Conservation (phyloP, 2,113 vertebrate species). For the Apteryx mantelli region DNA sequence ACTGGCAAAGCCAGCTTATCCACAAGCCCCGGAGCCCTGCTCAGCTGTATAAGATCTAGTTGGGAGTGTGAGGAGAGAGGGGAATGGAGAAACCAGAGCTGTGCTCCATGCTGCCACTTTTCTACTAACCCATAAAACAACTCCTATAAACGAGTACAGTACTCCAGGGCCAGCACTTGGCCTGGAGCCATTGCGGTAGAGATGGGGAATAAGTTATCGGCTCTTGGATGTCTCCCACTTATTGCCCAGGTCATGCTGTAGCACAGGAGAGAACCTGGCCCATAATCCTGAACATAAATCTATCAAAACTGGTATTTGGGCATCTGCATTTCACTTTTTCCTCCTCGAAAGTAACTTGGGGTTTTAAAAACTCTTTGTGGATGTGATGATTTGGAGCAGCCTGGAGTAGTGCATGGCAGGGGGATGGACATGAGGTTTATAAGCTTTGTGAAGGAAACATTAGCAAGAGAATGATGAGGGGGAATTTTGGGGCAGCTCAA, state of each 20-base stretch:
- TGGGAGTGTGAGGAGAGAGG: not conserved
- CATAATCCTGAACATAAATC: not conserved
- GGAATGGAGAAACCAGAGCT: not conserved
- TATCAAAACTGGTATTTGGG: not conserved
- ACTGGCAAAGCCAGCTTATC: not conserved
- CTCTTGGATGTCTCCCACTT: not conserved
- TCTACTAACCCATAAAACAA: not conserved
- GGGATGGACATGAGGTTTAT: not conserved
- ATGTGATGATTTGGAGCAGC: not conserved
- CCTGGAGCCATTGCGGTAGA: not conserved
- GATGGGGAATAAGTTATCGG: not conserved
- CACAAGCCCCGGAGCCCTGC: fast-evolving
- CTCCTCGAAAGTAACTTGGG: not conserved
- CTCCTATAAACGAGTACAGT: not conserved
- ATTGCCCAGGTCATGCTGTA: not conserved
- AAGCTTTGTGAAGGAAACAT: not conserved
- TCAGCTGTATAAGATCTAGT: not conserved
- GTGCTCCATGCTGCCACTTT: not conserved
- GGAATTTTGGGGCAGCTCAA: not conserved
- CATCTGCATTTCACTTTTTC: not conserved
- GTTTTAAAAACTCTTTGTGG: not conserved
- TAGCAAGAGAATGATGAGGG: not conserved
- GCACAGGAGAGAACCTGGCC: not conserved
- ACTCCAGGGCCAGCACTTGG: not conserved
- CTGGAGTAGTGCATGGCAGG: not conserved